phyloP scores from a whole-genome alignment of 2,113 vertebrate species.

The Poeciliopsis prolifica region DNA sequence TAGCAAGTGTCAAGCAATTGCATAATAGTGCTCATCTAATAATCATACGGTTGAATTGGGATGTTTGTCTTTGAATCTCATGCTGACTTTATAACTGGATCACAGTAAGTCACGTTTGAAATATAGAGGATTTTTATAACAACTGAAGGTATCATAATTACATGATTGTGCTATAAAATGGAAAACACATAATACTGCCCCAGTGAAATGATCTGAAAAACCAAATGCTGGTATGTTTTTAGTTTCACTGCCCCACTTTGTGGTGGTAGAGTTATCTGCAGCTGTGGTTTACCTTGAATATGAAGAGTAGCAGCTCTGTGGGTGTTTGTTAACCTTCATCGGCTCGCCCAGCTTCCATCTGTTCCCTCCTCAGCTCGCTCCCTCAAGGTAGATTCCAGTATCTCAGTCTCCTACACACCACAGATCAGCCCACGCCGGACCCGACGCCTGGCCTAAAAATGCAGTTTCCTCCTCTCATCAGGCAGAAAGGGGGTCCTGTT shows the following conservation, averaged over 20 bases:
- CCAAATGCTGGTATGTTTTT: slow-evolving; percentile 37
- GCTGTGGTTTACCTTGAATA: slow-evolving; percentile 14
- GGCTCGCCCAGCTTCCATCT: slow-evolving; percentile 41
- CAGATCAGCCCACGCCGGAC: slow-evolving; percentile 33
- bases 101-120: too few relatives aligned
- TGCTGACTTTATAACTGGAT: too few relatives aligned
- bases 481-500: slow-evolving; percentile 25
- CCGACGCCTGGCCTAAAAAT: slow-evolving; percentile 23
- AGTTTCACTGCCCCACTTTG: slow-evolving; percentile 36
- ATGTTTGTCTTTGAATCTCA: too few relatives aligned
- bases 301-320: slow-evolving; percentile 14
- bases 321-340: slow-evolving; percentile 41
- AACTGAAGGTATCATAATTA: too few relatives aligned
- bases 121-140: too few relatives aligned
- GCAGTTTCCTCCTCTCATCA: slow-evolving; percentile 4
- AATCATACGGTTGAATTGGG: too few relatives aligned
- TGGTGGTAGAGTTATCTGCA: not conserved
- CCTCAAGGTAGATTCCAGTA: slow-evolving; percentile 53
- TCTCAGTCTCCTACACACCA: slow-evolving; percentile 57
- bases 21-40: too few relatives aligned
- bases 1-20: too few relatives aligned
- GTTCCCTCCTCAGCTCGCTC: slow-evolving; percentile 55
- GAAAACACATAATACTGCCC: too few relatives aligned
- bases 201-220: slow-evolving; percentile 32
- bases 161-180: too few relatives aligned